These are phyloP conservation scores for Martes flavigula DNA, from an alignment of 2,797 vertebrate species.

Conservation along the genomic window DNA sequence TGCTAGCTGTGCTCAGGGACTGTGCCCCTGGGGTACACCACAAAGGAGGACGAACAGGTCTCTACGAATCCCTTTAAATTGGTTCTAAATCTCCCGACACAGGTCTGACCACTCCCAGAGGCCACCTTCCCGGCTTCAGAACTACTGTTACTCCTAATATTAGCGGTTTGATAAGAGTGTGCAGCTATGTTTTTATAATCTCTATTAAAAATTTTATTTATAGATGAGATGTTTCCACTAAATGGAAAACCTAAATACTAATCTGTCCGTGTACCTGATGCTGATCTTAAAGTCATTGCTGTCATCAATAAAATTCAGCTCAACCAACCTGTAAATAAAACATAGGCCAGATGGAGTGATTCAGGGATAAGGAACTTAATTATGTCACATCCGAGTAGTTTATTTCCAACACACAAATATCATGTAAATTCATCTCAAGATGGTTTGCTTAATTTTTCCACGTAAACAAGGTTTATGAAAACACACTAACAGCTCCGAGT, in stretches of 20 bases:
- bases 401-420: neutral
- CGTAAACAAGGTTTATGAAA: neutral
- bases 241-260: neutral
- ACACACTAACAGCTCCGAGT: neutral
- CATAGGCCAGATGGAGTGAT: neutral
- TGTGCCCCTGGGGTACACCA: rapidly evolving
- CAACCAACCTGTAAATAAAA: neutral
- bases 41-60: neutral
- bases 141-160: neutral
- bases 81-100: neutral
- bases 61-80: neutral
- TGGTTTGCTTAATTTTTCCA: neutral
- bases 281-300: neutral
- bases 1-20: neutral
- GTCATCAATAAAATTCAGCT: neutral
- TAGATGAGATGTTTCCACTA: neutral
- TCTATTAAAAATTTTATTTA: neutral
- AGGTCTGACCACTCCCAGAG: neutral
- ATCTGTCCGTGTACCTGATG: neutral
- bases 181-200: neutral
- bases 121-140: neutral
- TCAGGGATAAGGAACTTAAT: neutral
- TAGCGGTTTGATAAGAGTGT: neutral
- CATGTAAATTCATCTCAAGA: neutral
- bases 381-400: neutral